Conservation (phyloP, 2,113 vertebrate species). For the Apaloderma vittatum region DNA sequence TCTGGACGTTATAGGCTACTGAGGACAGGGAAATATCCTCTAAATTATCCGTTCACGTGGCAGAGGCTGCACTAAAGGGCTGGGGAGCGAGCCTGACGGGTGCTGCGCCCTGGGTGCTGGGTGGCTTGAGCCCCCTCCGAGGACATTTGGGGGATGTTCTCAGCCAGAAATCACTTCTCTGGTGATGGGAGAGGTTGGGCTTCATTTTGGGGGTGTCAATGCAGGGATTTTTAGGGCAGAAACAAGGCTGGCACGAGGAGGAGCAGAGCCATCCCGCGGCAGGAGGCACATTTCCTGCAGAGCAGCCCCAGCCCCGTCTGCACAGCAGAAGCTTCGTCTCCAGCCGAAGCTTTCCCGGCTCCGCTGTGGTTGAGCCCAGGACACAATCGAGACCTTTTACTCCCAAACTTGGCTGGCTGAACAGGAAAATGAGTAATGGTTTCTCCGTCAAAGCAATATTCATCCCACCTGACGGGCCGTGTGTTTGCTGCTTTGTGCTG, state of each 20-base stretch:
- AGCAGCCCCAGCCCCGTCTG: background rate
- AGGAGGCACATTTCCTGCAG: background rate
- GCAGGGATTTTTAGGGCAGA: background rate
- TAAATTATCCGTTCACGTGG: background rate
- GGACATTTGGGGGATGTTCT: background rate
- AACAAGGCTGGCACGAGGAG: background rate
- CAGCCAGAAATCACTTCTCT: rapidly evolving
- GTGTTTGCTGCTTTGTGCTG: background rate
- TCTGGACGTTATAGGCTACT: background rate
- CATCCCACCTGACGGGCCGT: rapidly evolving
- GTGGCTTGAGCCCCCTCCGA: background rate
- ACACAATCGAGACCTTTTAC: background rate
- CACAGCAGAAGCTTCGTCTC: background rate
- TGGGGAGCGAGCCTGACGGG: rapidly evolving
- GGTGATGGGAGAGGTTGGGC: background rate
- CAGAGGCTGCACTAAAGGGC: background rate
- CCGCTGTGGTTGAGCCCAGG: rapidly evolving
- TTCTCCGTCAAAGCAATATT: background rate
- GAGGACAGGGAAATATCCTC: background rate
- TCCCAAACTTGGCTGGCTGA: rapidly evolving
- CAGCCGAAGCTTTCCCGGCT: background rate
- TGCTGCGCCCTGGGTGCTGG: background rate
- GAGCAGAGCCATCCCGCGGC: background rate
- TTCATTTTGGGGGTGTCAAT: background rate
- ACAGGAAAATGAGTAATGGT: background rate